phyloP scores from a whole-genome alignment of 1,140 invertebrate species.

The Rhyacophila brunnea region DNA sequence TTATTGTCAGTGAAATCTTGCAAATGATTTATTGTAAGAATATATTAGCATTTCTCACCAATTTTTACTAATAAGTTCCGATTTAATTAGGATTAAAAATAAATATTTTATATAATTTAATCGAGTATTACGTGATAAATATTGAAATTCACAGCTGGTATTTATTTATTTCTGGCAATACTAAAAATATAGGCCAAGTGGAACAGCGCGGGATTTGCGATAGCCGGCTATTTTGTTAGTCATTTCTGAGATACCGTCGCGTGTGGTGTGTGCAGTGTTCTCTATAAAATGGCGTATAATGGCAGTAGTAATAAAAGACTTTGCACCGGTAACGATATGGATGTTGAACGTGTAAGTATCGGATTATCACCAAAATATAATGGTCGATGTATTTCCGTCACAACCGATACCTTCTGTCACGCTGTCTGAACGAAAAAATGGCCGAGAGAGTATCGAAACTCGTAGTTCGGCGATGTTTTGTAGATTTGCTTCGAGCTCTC shows the following conservation, averaged over 20 bases:
- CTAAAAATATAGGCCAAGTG: slow-evolving; percentile 18
- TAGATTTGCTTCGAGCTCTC: background rate
- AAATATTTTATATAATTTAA: too few species aligned
- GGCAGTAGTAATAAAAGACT: slow-evolving; percentile 55
- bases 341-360: slow-evolving; percentile 50
- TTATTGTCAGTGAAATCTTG: too few species aligned
- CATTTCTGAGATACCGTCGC: slow-evolving; percentile 44
- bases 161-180: slow-evolving; percentile 7
- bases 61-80: too few species aligned
- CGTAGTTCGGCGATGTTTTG: slow-evolving; percentile 10
- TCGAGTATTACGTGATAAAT: too few species aligned
- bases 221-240: slow-evolving; percentile 39
- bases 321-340: slow-evolving; percentile 49
- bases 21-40: too few species aligned
- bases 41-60: too few species aligned
- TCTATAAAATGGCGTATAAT: slow-evolving; percentile 55
- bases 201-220: slow-evolving; percentile 36
- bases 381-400: background rate
- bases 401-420: background rate
- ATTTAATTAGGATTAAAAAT: too few species aligned
- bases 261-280: slow-evolving; percentile 53
- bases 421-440: slow-evolving; percentile 9
- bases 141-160: background rate
- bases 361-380: too few species aligned
- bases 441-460: slow-evolving; percentile 9